phyloP scores from a whole-genome alignment of 1,140 invertebrate species.

The Cyclina sinensis region DNA sequence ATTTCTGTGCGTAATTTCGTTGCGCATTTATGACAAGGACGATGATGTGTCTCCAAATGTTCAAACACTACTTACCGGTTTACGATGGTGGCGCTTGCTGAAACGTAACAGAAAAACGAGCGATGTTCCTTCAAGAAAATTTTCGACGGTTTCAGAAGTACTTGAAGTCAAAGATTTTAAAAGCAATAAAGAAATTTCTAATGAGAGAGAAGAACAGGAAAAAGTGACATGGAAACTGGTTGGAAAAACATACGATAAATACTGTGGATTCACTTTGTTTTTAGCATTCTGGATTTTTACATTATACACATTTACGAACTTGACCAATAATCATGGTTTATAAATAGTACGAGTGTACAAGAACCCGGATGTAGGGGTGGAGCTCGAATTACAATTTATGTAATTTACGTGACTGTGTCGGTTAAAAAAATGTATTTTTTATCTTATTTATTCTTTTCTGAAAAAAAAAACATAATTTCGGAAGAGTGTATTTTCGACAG shows the following conservation, averaged over 20 bases:
- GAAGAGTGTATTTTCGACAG: too few species aligned
- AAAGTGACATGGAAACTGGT: conserved; percentile 45
- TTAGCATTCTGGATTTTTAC: background rate
- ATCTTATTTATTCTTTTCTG: too few species aligned
- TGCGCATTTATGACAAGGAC: conserved; percentile 28
- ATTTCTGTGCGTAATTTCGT: conserved; percentile 42
- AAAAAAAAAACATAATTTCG: too few species aligned
- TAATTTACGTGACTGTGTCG: too few species aligned
- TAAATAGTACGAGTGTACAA: too few species aligned
- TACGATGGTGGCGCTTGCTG: conserved; percentile 21
- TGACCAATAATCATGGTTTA: background rate
- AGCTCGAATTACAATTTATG: too few species aligned
- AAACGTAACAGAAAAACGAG: background rate
- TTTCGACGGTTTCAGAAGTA: background rate
- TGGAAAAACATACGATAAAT: conserved; percentile 51
- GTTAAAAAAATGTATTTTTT: too few species aligned
- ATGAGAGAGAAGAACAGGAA: background rate
- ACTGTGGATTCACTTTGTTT: background rate
- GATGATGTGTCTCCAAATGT: background rate
- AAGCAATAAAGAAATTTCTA: background rate
- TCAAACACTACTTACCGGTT: background rate
- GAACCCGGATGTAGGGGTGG: too few species aligned
- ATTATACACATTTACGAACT: background rate
- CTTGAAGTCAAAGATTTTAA: background rate
- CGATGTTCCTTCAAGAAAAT: background rate